phyloP scores from a whole-genome alignment of 2,888 invertebrate genomes.

The Halictus quadricinctus region DNA sequence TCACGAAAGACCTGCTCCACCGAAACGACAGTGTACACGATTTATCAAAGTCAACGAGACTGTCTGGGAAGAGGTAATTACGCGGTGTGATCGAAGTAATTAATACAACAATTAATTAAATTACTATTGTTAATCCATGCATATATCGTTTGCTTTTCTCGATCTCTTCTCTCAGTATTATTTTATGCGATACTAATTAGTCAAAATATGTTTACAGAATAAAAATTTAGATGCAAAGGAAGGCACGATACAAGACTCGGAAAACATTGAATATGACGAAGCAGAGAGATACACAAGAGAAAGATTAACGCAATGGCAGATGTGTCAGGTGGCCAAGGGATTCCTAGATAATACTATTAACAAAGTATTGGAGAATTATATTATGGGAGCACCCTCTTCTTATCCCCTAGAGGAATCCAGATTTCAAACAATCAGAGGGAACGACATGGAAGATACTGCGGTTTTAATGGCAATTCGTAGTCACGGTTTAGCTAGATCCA shows the following conservation, averaged over 20 bases:
- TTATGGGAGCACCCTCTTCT: conserved; percentile 83
- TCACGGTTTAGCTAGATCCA: conserved; percentile 84
- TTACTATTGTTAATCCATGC: neutral
- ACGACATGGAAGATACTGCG: conserved; percentile 88
- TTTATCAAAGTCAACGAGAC: conserved; percentile 47
- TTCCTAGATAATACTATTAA: conserved; percentile 89
- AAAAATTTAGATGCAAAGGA: conserved; percentile 37
- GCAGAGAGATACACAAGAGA: conserved; percentile 72
- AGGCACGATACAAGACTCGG: conserved; percentile 35
- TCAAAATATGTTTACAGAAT: conserved; percentile 40
- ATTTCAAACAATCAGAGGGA: conserved; percentile 80
- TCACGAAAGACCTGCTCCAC: conserved; percentile 75
- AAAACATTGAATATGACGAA: conserved; percentile 61
- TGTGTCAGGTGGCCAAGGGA: conserved; percentile 86
- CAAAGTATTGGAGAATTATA: conserved; percentile 86
- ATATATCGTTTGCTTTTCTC: neutral
- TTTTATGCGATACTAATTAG: conserved; percentile 40
- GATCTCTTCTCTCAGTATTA: neutral
- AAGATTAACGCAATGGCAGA: conserved; percentile 86
- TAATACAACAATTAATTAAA: neutral
- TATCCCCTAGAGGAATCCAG: conserved; percentile 79
- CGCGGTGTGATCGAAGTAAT: neutral
- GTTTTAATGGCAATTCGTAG: conserved; percentile 90
- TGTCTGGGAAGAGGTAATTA: conserved; percentile 61
- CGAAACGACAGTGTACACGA: conserved; percentile 75